phyloP scores from a whole-genome alignment of 2,888 invertebrate genomes.

The Luffia ferchaultella region DNA sequence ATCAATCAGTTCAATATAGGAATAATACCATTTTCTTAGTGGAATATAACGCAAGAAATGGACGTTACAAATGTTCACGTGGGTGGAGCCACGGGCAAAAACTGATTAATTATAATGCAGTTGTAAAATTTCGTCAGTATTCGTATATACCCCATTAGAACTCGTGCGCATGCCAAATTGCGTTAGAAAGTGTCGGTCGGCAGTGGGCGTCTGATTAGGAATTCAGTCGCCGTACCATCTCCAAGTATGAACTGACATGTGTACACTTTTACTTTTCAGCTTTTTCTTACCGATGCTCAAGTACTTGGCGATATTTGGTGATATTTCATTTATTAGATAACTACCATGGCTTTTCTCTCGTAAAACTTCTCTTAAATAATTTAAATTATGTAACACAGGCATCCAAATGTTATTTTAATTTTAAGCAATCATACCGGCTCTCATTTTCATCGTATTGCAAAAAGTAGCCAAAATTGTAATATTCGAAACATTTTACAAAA shows the following conservation, averaged over 20 bases:
- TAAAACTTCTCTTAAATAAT: neutral
- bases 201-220: slow-evolving; percentile 1
- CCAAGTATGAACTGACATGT: slow-evolving; percentile 1
- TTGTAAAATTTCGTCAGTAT: neutral
- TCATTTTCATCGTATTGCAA: too few relatives aligned
- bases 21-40: too few relatives aligned
- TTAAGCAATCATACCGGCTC: too few relatives aligned
- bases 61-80: too few relatives aligned
- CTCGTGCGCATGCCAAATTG: neutral
- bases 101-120: too few relatives aligned
- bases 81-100: too few relatives aligned
- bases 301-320: neutral
- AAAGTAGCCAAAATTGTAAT: too few relatives aligned
- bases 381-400: neutral
- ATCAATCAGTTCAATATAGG: too few relatives aligned
- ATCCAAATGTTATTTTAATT: neutral
- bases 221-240: slow-evolving; percentile 1
- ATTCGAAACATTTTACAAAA: too few relatives aligned
- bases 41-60: too few relatives aligned
- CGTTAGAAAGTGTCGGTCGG: slow-evolving; percentile 3
- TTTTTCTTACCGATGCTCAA: neutral
- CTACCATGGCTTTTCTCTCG: neutral
- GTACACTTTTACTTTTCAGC: slow-evolving; percentile 8
- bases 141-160: too few relatives aligned
- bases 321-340: neutral